Base-by-base conservation (phyloP, 2,113 vertebrate species). In the Dermatemys mawii region DNA sequence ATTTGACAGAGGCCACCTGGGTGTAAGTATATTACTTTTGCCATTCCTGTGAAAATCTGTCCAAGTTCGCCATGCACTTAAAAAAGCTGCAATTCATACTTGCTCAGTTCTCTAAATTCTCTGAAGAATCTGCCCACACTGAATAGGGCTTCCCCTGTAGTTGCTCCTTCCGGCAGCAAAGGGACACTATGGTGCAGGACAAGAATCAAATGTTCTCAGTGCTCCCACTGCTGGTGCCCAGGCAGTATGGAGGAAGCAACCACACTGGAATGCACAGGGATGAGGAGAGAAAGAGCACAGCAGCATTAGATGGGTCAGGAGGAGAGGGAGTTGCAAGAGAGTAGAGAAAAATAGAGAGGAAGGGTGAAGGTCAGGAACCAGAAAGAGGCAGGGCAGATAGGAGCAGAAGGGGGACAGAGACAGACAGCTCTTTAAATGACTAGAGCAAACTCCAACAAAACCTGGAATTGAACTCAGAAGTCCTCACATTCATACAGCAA, bases 281-380 rank as follows among this genome's bases (percentile, higher is more conserved):
- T 0, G 17, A 63, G 8, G 51, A 0, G 0, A 50, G 48, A 79
- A 76, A 17, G 13, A 35, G 63, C 6, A 35, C 78, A 48, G 22
- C 10, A 78, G 67, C 57, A 16, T 11, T 81, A 35, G 84, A 76
- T 84, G 5, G 63, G 11, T 51, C 22, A 5, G 79, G 14, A 35
- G 84, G 8, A 86, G 16, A 78, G 0, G 78, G 19, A 35, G 86
- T 44, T 32, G 57, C 44, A 55, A 53, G 17, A 93, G 78, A 0
- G 24, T 2, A 63, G 81, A 86, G 48, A 6, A 81, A 81, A 38
- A 38, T 24, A 53, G 0, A 44, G 5, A 26, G 92, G 22, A 67
- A 79, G 51, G 78, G 2, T 22, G 19, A 14, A 16, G 29, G 57
- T 41, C 44, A 85, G 21, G 17, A 70, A 63, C 16, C 32, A 53